Evolutionary conservation across 1,140 invertebrate genomes (phyloP), one percentile per base, ranked within the genome.

Genomic region (Pseudoatta argentina): DNA sequence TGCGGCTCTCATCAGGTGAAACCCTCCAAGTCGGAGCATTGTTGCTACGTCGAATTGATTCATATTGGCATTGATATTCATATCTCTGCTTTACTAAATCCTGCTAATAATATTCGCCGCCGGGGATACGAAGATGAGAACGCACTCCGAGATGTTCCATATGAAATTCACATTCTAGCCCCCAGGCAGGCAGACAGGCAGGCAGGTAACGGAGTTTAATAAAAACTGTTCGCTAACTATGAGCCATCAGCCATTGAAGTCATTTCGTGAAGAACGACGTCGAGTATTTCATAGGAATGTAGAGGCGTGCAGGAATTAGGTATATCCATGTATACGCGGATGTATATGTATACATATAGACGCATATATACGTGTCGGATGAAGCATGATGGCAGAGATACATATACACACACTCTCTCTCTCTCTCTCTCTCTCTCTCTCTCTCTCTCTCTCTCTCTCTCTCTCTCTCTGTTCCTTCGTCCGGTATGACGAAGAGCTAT

Each of bases 401-500:
- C 78, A 39, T 0, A 39, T 0, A 39, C 7, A 34, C 30, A n/a
- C n/a, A 21, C 30, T 48, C 66, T 69, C 21, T 51, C 57, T 75
- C 34, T 34, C 6, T 72, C 30, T 39, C 30, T 48, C 66, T 69
- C n/a, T 48, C 57, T 75, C 34, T 34, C 34, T 76, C 51, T 86
- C 77, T 64, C 53, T 64, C 53, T 27, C 27, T 27, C 27, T 27
- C 27, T 27, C 27, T 27, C 27, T 39, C 61, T 18, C 21, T 21
- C 21, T 21, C 30, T 48, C 66, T 69, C 12, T 51, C 57, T 75
- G 71, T 48, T 78, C 21, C 69, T 86, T 63, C 85, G 71, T 87
- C 83, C 79, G 78, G 88, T 76, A 85, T 89, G 82, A 86, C 85
- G 86, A 77, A 85, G 88, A 88, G 89, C 91, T 92, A 92, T 92